Evolutionary conservation across 2,797 vertebrate genomes (phyloP), one percentile per base, ranked within the genome.

Genomic region (Melanogrammus aeglefinus): DNA sequence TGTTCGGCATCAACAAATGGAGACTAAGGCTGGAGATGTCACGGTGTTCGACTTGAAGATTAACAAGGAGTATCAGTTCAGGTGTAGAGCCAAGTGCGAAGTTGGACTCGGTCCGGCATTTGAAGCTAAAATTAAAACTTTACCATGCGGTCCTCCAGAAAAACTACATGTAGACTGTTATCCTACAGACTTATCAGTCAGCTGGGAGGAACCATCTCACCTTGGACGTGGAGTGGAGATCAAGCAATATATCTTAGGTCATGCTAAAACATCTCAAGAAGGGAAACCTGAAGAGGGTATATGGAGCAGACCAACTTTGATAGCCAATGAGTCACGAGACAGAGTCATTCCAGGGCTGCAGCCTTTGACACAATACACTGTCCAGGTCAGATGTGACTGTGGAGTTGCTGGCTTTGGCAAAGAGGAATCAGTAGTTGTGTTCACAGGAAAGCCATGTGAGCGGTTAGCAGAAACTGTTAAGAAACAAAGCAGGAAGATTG

Each of bases 11-110:
- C 76, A 72, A 18, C 3, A 76, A 31, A 73, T 8, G 0, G 74
- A 70, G 29, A 7, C 81, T 3, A 72, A 39, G 5, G 21, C 75
- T 27, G 75, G 13, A 72, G 80, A 81, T 21, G 63, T 90, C 47
- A 79, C 80, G 63, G 75, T 92, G 51, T 69, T 41, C 3, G 72
- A 57, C 8, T 80, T 92, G 78, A 47, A 36, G 21, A 80, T 82
- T 2, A 57, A 90, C 75, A 88, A 88, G 18, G 73, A 82, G 24
- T 91, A 91, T 7, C 63, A 72, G 80, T 85, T 93, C 80, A 89
- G 83, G 74, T 90, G 79, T 76, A 81, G 73, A 77, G 90, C 90
- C 14, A 82, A 84, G 78, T 85, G 81, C 75, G 63, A 83, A 74
- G 78, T 69, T 1, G 88, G 88, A 41, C 69, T 82, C 12, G 83